Base-by-base conservation (phyloP, 2,797 vertebrate genomes). In the Carapus acus region DNA sequence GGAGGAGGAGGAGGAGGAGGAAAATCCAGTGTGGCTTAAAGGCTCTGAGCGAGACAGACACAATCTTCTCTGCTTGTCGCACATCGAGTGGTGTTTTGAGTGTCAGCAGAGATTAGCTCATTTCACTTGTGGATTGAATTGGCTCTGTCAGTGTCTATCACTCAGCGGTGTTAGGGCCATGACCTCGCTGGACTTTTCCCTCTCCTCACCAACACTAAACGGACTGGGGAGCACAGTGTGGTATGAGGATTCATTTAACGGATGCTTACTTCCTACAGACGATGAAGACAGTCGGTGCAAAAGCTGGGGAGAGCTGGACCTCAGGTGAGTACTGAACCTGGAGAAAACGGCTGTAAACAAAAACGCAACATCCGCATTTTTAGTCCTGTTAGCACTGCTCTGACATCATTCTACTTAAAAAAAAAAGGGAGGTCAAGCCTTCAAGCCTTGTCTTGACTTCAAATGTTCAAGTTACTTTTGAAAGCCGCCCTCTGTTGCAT, bases 291-390 rank as follows among this genome's bases (percentile, higher is more conserved):
- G 64, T 23, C 22, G 65, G 3, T 77, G 76, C 42, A 44, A 54
- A 58, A 84, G 83, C 69, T 87, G 79, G 77, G 78, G 73, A 59
- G 88, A 88, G 46, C 20, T 54, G 1, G 87, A 88, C n/a, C 64
- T 89, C 14, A 86, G 80, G 89, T 86, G 67, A 82, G 76, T 67
- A 11, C 65, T n/a, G n/a, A n/a, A n/a, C n/a, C n/a, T n/a, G n/a
- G n/a, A n/a, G n/a, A n/a, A n/a, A n/a, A n/a, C n/a, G n/a, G n/a
- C n/a, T n/a, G n/a, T n/a, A n/a, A n/a, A n/a, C n/a, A n/a, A n/a
- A n/a, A n/a, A n/a, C n/a, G n/a, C n/a, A n/a, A n/a, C n/a, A n/a
- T n/a, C n/a, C n/a, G n/a, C n/a, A n/a, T n/a, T n/a, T n/a, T n/a
- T n/a, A n/a, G n/a, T n/a, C n/a, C n/a, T n/a, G n/a, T n/a, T n/a